phyloP scores from a whole-genome alignment of 2,113 vertebrate species.

The Antidorcas marsupialis region DNA sequence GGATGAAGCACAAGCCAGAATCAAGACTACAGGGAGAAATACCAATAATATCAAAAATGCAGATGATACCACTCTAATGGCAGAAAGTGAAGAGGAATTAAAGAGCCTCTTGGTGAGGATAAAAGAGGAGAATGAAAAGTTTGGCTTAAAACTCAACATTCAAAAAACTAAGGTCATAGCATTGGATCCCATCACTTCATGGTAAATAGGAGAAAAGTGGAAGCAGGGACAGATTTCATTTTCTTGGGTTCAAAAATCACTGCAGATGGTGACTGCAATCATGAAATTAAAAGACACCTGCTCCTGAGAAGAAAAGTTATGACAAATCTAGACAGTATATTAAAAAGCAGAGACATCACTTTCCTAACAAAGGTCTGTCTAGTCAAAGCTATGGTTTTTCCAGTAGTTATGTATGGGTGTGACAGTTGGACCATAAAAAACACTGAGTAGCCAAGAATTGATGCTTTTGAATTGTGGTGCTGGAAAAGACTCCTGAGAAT shows the following conservation, averaged over 20 bases:
- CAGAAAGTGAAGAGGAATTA: not conserved
- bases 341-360: not conserved
- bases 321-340: not conserved
- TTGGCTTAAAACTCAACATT: not conserved
- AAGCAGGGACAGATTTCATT: not conserved
- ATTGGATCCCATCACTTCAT: not conserved
- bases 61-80: not conserved
- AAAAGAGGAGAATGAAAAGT: not conserved
- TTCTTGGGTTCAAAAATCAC: not conserved
- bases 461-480: not conserved
- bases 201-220: not conserved
- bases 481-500: not conserved
- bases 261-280: not conserved
- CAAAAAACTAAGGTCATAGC: not conserved
- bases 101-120: not conserved
- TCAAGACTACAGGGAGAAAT: not conserved
- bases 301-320: not conserved
- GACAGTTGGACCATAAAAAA: not conserved
- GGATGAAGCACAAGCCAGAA: not conserved
- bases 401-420: not conserved
- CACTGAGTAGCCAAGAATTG: not conserved
- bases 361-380: not conserved
- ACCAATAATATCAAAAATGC: not conserved
- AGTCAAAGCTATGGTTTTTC: not conserved
- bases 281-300: not conserved